Conservation (phyloP, 2,888 invertebrate species). For the Leucania comma region DNA sequence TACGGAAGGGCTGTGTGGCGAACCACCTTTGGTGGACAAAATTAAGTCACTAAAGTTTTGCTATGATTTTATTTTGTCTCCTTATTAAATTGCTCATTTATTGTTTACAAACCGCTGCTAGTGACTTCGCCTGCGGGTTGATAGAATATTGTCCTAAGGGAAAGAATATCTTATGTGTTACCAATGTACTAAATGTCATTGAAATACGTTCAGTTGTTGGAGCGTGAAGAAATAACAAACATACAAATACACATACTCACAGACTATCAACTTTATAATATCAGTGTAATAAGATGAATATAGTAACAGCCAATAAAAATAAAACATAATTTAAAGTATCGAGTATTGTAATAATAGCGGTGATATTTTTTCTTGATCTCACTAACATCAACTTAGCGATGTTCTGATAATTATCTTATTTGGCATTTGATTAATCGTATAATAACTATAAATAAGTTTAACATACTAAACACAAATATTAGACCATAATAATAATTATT, state of each 20-base stretch:
- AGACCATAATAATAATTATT: neutral
- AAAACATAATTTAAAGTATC: neutral
- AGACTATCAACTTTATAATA: too few species aligned
- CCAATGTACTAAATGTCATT: too few species aligned
- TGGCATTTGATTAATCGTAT: slow-evolving; percentile 21
- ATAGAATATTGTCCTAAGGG: too few species aligned
- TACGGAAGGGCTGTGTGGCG: slow-evolving; percentile 18
- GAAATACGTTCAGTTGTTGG: too few species aligned
- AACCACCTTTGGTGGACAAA: neutral
- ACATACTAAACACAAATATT: slow-evolving; percentile 4
- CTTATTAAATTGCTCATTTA: too few species aligned
- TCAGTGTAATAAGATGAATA: too few species aligned
- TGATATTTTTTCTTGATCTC: neutral
- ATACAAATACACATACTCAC: too few species aligned
- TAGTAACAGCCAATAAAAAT: neutral
- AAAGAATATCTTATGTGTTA: too few species aligned
- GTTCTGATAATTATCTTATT: slow-evolving; percentile 7
- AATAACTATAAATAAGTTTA: slow-evolving; percentile 5
- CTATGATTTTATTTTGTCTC: too few species aligned
- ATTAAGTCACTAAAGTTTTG: slow-evolving; percentile 3
- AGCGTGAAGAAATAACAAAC: too few species aligned
- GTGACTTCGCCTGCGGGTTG: too few species aligned
- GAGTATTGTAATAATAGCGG: neutral
- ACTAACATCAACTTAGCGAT: neutral
- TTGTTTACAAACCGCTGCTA: too few species aligned